Evolutionary conservation across 2,797 vertebrate species (phyloP), one percentile per base, ranked within the genome.

Genomic region (Merluccius polli): DNA sequence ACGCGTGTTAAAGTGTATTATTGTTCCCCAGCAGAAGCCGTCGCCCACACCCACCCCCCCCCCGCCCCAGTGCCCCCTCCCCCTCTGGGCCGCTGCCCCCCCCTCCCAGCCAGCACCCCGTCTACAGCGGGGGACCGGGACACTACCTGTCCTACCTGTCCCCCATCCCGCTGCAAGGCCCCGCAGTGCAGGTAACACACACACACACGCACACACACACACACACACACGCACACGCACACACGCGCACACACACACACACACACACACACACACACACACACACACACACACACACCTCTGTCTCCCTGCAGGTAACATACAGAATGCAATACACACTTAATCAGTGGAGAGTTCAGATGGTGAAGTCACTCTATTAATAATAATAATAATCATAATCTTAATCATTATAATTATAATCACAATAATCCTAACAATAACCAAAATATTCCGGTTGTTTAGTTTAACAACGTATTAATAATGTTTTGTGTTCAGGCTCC

Each of bases 111-210:
- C 95, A 95, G 85, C 80, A 81, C 8, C 83, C 93, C 73, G 90
- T 96, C 72, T 96, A 95, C 73, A 93, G 92, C 80, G 87, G 89
- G 71, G 93, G 92, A 0, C 76, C 84, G 0, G 83, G 79, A 29
- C 88, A 81, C 72, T 96, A 96, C 84, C 93, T 96, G 84, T 94
- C 94, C 82, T 96, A 95, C 73, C 84, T 95, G 74, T 93, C 93
- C 80, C 93, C 92, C 35, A 91, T 94, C 69, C 92, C 92, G 72
- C 91, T 96, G 88, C 92, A 90, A 31, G 93, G 93, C 70, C 94
- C 93, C 78, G 89, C 95, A 30, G 92, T 96, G 32, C 95, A 95
- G 93, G 94, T 95, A 63, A 63, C 21, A 63, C 52, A 24, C 52
- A 27, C 52, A 24, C 52, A 52, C 44, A 52, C 44, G 11, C 36